Base-by-base conservation (phyloP, 2,113 vertebrate genomes). In the Tamias sibiricus region DNA sequence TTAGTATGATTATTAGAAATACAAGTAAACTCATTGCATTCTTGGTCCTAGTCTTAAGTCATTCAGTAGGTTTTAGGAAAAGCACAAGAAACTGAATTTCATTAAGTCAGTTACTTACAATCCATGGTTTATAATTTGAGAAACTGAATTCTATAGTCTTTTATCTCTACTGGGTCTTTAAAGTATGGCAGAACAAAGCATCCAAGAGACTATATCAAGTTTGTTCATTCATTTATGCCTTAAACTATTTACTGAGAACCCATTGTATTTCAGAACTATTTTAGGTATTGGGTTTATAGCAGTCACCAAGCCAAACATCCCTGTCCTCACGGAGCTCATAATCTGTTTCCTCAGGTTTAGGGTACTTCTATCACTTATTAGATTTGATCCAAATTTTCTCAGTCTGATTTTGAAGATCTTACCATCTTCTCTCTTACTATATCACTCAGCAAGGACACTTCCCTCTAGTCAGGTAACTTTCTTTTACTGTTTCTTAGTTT, bases 41-140 rank as follows among this genome's bases (percentile, higher is more conserved):
- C 22, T 62, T 95, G 40, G 57, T 47, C 35, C 44, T 40, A 30
- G 28, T 47, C 40, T 86, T 82, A 83, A 54, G 49, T 79, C n/a
- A 95, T 24, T 84, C 10, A 66, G 47, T 49, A 49, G 10, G 54
- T 66, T 57, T 95, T 47, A 85, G 59, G 62, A 77, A 97, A 94
- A 14, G 12, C 9, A 90, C 1, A 88, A 57, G 37, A 52, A 81
- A 74, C 13, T 92, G 14, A 72, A 84, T 95, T 90, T 94, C 94
- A 87, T 52, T 64, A 95, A 87, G 10, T 89, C 64, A 81, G 8
- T 37, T 88, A 88, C 84, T 77, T 79, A 47, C 11, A 81, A 95
- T 64, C n/a, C 13, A 72, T 49, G 91, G 20, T 82, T 20, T 12
- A 79, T 75, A 85, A 52, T 79, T n/a, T 77, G 74, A 80, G 16